Conservation (phyloP, 1,140 invertebrate species). For the Microvelia longipes region DNA sequence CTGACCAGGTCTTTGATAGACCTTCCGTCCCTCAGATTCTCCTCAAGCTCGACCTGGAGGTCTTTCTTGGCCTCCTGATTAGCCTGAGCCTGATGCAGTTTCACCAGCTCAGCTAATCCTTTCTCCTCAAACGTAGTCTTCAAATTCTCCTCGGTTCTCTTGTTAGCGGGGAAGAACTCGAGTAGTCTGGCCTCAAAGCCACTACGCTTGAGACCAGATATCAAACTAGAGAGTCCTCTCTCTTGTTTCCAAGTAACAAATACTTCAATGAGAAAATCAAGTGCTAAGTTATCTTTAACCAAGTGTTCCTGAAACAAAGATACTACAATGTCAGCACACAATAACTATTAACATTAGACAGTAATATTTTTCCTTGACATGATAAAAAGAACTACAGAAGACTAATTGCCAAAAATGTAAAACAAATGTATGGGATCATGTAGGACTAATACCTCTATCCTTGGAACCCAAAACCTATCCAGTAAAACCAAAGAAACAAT, state of each 20-base stretch:
- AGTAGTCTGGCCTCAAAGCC: slow-evolving; percentile 79
- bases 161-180: slow-evolving; percentile 86
- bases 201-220: slow-evolving; percentile 71
- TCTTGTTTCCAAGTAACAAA: slow-evolving; percentile 83
- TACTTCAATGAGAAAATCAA: slow-evolving; percentile 83
- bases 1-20: slow-evolving; percentile 62
- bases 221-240: slow-evolving; percentile 69
- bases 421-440: too few species aligned
- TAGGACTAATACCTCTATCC: too few species aligned
- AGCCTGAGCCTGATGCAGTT: slow-evolving; percentile 76
- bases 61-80: slow-evolving; percentile 71
- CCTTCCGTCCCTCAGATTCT: slow-evolving; percentile 68
- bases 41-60: slow-evolving; percentile 54
- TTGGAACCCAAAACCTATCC: too few species aligned
- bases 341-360: background rate
- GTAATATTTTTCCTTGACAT: background rate
- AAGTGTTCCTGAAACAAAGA: slow-evolving; percentile 57
- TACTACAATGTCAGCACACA: background rate
- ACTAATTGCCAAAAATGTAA: too few species aligned
- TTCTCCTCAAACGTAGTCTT: slow-evolving; percentile 67
- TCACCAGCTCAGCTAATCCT: slow-evolving; percentile 72
- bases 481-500: too few species aligned
- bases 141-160: slow-evolving; percentile 78
- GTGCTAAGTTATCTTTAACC: slow-evolving; percentile 83
- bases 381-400: too few species aligned